phyloP scores from a whole-genome alignment of 2,797 vertebrate genomes.

The Melanotaenia boesemani region DNA sequence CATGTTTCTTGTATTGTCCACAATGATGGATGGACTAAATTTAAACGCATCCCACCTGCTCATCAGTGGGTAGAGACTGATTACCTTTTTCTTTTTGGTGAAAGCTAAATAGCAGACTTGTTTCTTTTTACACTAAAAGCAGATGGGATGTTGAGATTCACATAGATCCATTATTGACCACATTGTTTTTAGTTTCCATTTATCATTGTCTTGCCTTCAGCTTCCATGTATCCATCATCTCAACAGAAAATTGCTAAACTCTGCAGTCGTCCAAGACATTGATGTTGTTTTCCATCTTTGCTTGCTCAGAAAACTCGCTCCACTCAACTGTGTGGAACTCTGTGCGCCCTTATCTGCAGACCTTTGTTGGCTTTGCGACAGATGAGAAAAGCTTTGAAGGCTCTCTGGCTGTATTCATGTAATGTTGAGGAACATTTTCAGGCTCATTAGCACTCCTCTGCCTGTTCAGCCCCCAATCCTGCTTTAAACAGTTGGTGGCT shows the following conservation, averaged over 20 bases:
- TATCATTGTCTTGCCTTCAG: constrained; percentile 29
- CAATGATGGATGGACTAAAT: constrained; percentile 74
- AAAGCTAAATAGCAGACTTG: too few species aligned
- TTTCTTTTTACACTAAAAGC: constrained; percentile 3
- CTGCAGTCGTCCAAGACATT: constrained; percentile 25
- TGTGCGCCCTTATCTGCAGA: constrained; percentile 22
- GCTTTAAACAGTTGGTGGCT: constrained; percentile 51
- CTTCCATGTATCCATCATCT: constrained; percentile 28
- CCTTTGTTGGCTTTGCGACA: constrained; percentile 46
- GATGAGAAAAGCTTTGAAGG: constrained; percentile 45
- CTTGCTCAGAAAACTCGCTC: constrained; percentile 37
- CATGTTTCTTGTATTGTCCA: constrained; percentile 61
- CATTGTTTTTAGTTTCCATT: constrained; percentile 37
- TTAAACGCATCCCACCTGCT: constrained; percentile 69
- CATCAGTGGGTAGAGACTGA: constrained; percentile 38
- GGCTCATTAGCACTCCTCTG: constrained; percentile 72
- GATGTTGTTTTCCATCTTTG: constrained; percentile 33
- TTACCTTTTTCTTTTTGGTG: constrained; percentile 17
- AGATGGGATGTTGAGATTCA: constrained; percentile 7
- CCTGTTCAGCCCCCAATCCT: constrained; percentile 34
- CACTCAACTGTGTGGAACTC: constrained; percentile 15
- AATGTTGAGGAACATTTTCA: constrained; percentile 68
- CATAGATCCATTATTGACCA: constrained; percentile 33
- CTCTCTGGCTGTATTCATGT: constrained; percentile 53
- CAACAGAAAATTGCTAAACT: constrained; percentile 16